Conservation (phyloP, 1,140 invertebrate species). For the Lordiphosa stackelbergi region DNA sequence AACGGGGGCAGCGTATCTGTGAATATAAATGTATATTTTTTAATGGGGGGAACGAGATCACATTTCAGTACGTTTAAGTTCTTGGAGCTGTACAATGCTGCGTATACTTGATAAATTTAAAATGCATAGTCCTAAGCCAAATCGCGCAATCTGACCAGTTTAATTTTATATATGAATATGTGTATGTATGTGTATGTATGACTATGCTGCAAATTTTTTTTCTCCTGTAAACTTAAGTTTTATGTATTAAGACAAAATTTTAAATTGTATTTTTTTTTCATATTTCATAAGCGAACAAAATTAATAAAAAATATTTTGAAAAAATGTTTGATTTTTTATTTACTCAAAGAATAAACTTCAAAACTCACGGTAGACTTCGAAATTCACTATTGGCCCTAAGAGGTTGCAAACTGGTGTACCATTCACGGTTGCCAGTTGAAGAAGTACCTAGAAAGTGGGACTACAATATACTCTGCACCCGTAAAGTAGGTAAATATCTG, state of each 20-base stretch:
- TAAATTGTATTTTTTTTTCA: slow-evolving; percentile 33
- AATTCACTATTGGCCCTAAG: too few relatives aligned
- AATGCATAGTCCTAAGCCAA: slow-evolving; percentile 41
- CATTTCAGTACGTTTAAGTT: slow-evolving; percentile 49
- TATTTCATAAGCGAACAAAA: slow-evolving; percentile 25
- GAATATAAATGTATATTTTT: slow-evolving; percentile 26
- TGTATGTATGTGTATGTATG: slow-evolving; percentile 13
- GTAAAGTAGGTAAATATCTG: too few relatives aligned
- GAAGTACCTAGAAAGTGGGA: too few relatives aligned
- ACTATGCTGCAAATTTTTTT: slow-evolving; percentile 8
- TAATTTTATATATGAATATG: background rate
- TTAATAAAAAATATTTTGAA: slow-evolving; percentile 8
- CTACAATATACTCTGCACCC: too few relatives aligned
- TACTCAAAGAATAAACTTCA: too few relatives aligned
- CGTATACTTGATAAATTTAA: slow-evolving; percentile 42
- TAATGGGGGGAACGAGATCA: too few relatives aligned
- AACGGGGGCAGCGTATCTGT: slow-evolving; percentile 42
- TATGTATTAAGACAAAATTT: slow-evolving; percentile 4
- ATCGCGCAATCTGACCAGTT: slow-evolving; percentile 56
- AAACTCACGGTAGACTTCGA: too few relatives aligned
- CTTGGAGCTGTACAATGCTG: slow-evolving; percentile 25
- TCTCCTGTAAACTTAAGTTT: slow-evolving; percentile 6
- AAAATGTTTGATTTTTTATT: too few relatives aligned
- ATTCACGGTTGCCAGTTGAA: too few relatives aligned
- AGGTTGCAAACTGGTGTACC: too few relatives aligned